Percentiles rank a stretch among this genome's conserved stretches.
Evolutionary conservation across 1,140 invertebrate species (phyloP).

Genomic region (Cydia strobilella): DNA sequence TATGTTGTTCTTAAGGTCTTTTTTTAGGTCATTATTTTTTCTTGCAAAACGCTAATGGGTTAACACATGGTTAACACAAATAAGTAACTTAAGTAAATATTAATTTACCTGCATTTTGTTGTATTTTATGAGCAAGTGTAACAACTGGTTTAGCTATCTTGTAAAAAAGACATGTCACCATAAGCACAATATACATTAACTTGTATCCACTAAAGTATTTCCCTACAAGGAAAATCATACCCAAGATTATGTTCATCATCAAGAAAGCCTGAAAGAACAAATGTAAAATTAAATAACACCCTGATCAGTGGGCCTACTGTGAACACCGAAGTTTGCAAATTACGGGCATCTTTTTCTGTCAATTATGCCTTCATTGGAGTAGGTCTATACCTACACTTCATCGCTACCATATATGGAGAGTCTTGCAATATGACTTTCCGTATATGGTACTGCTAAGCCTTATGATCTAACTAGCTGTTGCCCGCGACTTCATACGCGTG

Average conservation of each 20-base stretch:
- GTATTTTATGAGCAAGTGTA: slow-evolving; percentile 57
- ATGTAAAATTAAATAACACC: slow-evolving; percentile 13
- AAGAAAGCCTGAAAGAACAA: slow-evolving; percentile 67
- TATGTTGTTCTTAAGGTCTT: too few species aligned
- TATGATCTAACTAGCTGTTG: too few species aligned
- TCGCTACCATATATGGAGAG: too few species aligned
- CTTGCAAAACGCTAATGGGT: too few species aligned
- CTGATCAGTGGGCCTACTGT: neutral
- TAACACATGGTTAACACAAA: neutral
- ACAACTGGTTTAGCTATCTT: slow-evolving; percentile 57
- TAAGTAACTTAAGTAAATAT: slow-evolving; percentile 32
- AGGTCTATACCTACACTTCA: too few species aligned
- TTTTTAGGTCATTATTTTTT: too few species aligned
- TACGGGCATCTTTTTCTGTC: too few species aligned
- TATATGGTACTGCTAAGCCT: too few species aligned
- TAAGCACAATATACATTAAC: slow-evolving; percentile 56
- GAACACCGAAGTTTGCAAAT: too few species aligned
- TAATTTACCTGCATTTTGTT: slow-evolving; percentile 60
- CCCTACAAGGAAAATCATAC: slow-evolving; percentile 56
- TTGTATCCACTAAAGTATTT: slow-evolving; percentile 65
- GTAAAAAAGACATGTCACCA: slow-evolving; percentile 52
- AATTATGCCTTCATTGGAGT: too few species aligned
- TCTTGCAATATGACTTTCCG: too few species aligned
- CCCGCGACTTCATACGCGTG: too few species aligned
- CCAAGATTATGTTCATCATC: slow-evolving; percentile 61